These are phyloP conservation scores for Ageneiosus marmoratus DNA, from an alignment of 2,113 vertebrate species.

Conservation along the genomic window DNA sequence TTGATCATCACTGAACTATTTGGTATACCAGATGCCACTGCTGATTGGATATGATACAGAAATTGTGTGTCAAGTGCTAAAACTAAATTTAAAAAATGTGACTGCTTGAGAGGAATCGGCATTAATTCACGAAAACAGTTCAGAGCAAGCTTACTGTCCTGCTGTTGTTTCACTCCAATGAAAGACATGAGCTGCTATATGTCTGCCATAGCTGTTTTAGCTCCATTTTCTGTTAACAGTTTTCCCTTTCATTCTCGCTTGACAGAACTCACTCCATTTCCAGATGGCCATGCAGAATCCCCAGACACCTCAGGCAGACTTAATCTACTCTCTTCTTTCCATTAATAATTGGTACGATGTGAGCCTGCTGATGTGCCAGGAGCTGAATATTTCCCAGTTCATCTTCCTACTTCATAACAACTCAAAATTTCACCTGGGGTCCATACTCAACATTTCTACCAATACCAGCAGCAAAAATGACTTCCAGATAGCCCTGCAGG, in stretches of 20 bases:
- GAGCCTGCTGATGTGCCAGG: conserved; percentile 90
- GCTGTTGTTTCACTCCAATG: neutral
- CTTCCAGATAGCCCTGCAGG: conserved; percentile 79
- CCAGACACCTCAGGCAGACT: conserved; percentile 77
- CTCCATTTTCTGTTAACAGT: conserved; percentile 31
- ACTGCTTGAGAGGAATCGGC: neutral
- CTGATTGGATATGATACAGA: neutral
- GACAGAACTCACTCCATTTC: conserved; percentile 92
- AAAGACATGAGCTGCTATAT: neutral
- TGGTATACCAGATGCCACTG: neutral
- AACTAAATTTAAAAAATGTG: no score
- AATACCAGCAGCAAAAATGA: conserved; percentile 75
- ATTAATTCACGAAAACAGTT: neutral
- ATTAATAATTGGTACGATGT: conserved; percentile 98
- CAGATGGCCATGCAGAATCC: conserved; percentile 91
- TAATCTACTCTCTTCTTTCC: conserved; percentile 88
- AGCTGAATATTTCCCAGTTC: conserved; percentile 90
- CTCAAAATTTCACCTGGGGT: conserved; percentile 86
- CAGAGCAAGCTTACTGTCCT: neutral
- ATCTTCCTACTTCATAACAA: conserved; percentile 85
- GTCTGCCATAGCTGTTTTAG: neutral
- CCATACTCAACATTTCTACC: conserved; percentile 86
- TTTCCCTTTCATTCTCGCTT: conserved; percentile 43
- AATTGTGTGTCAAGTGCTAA: neutral
- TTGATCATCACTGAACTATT: neutral